Evolutionary conservation across 2,888 invertebrate species (phyloP).

Genomic region (Polydrusus pterygomalis): DNA sequence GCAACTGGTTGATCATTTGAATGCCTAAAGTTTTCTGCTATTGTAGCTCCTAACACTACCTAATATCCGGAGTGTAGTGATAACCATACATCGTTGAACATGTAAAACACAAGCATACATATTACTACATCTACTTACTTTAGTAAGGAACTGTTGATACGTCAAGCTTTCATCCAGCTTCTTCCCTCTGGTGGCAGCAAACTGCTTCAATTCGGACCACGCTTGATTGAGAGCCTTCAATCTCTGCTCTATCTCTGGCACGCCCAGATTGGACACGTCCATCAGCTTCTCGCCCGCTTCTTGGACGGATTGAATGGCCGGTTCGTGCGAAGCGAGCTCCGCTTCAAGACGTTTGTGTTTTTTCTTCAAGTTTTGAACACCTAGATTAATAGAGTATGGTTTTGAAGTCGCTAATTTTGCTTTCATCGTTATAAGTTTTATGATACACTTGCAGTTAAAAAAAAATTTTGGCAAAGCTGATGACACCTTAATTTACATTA

Average conservation of each 20-base stretch:
- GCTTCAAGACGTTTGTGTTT: conserved; percentile 99
- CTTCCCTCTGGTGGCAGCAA: conserved; percentile 91
- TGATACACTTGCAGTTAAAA: too few species aligned
- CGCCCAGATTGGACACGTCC: conserved; percentile 94
- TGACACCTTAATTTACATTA: too few species aligned
- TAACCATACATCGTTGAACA: too few species aligned
- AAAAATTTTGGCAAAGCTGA: too few species aligned
- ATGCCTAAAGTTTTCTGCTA: too few species aligned
- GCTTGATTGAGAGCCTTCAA: conserved; percentile 90
- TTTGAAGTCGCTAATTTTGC: too few species aligned
- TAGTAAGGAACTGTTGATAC: conserved; percentile 98
- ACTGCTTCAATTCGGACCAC: conserved; percentile 94
- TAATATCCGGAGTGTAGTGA: too few species aligned
- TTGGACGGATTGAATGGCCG: conserved; percentile 95
- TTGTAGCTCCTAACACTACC: too few species aligned
- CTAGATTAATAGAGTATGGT: too few species aligned
- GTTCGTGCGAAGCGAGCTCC: conserved; percentile 97
- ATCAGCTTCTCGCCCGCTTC: conserved; percentile 93
- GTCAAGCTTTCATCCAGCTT: conserved; percentile 97
- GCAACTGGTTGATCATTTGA: too few species aligned
- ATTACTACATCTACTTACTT: conserved; percentile 67
- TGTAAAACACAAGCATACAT: too few species aligned
- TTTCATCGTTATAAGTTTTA: too few species aligned
- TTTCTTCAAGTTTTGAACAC: conserved; percentile 98
- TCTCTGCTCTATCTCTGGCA: conserved; percentile 92